A percentile compares a stretch with the other conserved stretches of the same genome.
Evolutionary conservation across 2,888 invertebrate species (phyloP).

Genomic region (Orthosia gracilis): DNA sequence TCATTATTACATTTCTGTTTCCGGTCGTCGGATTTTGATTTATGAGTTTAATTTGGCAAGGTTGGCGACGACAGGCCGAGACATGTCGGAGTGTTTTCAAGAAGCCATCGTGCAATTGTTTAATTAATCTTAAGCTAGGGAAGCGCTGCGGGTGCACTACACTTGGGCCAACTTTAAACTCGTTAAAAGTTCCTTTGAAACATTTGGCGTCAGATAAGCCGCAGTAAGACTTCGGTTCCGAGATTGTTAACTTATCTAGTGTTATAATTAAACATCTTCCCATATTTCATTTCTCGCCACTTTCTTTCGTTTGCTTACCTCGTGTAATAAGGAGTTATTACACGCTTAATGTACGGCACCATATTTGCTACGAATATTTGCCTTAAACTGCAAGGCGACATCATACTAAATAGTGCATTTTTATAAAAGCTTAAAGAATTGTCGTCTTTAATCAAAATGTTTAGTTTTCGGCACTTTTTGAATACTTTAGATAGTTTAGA

Average conservation of each 20-base stretch:
- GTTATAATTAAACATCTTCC: conserved; percentile 88
- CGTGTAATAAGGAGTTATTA: conserved; percentile 48
- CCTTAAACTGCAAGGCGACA: conserved; percentile 7
- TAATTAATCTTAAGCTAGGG: conserved; percentile 90
- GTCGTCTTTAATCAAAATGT: not conserved
- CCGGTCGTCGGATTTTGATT: conserved; percentile 89
- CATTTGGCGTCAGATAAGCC: conserved; percentile 91
- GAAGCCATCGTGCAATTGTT: conserved; percentile 91
- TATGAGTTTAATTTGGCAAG: conserved; percentile 91
- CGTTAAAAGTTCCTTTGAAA: conserved; percentile 91
- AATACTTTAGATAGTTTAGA: not conserved
- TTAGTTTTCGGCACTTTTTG: not conserved
- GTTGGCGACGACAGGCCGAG: conserved; percentile 90
- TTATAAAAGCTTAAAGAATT: not conserved
- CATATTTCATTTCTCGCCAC: conserved; percentile 73
- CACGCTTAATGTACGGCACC: conserved; percentile 33
- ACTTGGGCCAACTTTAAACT: conserved; percentile 90
- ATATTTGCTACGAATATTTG: conserved; percentile 27
- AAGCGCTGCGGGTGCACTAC: conserved; percentile 89
- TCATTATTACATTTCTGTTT: conserved; percentile 89
- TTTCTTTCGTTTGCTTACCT: conserved; percentile 61
- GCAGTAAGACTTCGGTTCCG: conserved; percentile 87
- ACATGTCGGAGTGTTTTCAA: conserved; percentile 91
- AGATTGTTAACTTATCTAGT: conserved; percentile 90
- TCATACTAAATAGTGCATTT: not conserved